Conservation (phyloP, 2,113 vertebrate species). For the Anoplopoma fimbria region DNA sequence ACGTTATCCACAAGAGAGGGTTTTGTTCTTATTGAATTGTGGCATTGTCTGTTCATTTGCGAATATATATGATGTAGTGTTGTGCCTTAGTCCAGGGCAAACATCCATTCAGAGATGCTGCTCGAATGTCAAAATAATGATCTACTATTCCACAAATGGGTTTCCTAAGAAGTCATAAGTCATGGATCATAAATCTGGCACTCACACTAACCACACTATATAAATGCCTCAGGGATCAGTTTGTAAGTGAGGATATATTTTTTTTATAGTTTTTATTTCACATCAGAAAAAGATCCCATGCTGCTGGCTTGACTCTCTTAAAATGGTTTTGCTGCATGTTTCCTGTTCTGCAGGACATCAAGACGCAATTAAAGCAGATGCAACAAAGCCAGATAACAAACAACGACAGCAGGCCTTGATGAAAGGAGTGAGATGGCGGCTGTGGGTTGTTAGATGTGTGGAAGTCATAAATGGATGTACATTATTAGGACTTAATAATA, state of each 20-base stretch:
- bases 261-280: neutral
- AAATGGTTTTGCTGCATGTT: constrained; percentile 24
- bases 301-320: constrained; percentile 4
- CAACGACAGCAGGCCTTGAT: constrained; percentile 16
- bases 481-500: neutral
- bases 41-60: neutral
- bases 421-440: constrained; percentile 8
- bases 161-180: constrained; percentile 7
- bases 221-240: constrained; percentile 5
- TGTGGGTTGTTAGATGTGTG: constrained; percentile 1
- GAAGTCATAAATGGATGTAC: constrained; percentile 22
- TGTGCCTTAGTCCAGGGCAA: neutral
- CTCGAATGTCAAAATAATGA: constrained; percentile 36
- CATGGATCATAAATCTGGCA: constrained; percentile 23
- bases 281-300: neutral
- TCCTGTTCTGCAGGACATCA: constrained; percentile 43
- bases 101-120: constrained; percentile 15
- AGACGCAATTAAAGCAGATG: constrained; percentile 36
- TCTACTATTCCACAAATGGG: neutral
- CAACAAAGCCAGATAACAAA: constrained; percentile 36
- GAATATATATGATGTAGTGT: neutral
- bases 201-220: neutral
- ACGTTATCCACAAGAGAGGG: neutral
- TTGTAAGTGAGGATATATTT: neutral
- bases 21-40: neutral